Base-by-base conservation (phyloP, 2,797 vertebrate genomes). In the Cichlasoma orientale region DNA sequence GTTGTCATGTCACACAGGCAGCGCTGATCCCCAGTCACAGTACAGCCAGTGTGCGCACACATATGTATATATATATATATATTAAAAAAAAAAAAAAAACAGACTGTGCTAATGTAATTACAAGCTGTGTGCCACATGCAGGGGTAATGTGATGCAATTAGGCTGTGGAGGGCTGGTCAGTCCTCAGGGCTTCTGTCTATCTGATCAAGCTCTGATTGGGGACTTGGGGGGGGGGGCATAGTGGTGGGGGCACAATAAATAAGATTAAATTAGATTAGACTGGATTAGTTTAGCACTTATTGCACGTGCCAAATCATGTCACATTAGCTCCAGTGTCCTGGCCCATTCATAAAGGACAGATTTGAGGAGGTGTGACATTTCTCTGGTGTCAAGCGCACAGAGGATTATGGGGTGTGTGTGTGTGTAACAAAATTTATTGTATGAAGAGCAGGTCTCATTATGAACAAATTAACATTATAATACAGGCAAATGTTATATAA, bases 221-320 rank as follows among this genome's bases (percentile, higher is more conserved):
- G 82, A 27, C 27, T 27, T 27, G 54, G 72, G 83, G 63, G 84
- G 76, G 75, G 63, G 58, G 78, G 77, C 53, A 31, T 50, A 58
- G 57, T 81, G 75, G 80, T 79, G 78, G 86, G 82, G 78, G 82
- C 78, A 88, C 88, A 93, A 94, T 93, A 94, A 93, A 94, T 93
- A 90, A 88, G 86, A 93, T 92, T 89, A 92, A 87, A 94, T 94
- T 90, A 92, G 88, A 95, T 94, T 94, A 93, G 84, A 93, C 85
- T 92, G 90, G 92, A 95, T 95, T 94, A 93, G 94, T 94, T 95
- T 95, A 94, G 90, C 90, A 91, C 88, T 94, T 94, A 95, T 95
- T 94, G 94, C 94, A 93, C 90, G 89, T 93, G 94, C 92, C 94
- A 94, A 94, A 94, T 94, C 93, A 94, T 93, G 93, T 95, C 93